Percentiles rank a stretch among this genome's conserved stretches.
Evolutionary conservation across 2,797 vertebrate species (phyloP).

Genomic region (Neopelma chrysocephalum): DNA sequence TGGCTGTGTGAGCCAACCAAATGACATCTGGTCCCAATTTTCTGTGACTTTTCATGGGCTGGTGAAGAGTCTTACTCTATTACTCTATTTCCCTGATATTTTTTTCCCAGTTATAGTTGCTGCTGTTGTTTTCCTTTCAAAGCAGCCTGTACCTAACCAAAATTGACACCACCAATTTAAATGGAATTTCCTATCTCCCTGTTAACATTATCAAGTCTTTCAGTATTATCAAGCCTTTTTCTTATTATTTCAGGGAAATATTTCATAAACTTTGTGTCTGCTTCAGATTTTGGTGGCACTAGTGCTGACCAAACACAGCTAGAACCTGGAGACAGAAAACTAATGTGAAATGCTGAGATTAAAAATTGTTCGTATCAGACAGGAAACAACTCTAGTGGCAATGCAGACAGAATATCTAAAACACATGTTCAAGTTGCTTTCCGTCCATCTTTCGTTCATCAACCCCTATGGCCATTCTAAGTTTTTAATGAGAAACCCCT

Average conservation of each 20-base stretch:
- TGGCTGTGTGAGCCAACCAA: background rate
- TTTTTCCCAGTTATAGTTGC: background rate
- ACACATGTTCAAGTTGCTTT: background rate
- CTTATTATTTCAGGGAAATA: background rate
- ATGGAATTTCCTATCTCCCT: background rate
- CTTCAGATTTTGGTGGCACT: background rate
- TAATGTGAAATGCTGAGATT: background rate
- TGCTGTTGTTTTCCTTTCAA: background rate
- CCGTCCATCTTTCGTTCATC: background rate
- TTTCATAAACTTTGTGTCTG: background rate
- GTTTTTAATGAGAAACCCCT: background rate
- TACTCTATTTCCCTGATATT: background rate
- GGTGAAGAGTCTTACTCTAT: background rate
- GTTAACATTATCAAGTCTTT: background rate
- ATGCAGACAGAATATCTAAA: background rate
- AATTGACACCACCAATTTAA: background rate
- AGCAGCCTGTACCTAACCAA: background rate
- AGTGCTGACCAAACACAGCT: background rate
- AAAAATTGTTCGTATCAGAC: background rate
- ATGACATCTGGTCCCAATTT: background rate
- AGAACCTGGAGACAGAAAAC: background rate
- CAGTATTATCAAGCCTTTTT: background rate
- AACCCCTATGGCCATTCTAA: background rate
- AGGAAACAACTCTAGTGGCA: background rate
- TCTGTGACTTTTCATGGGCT: background rate